Evolutionary conservation across 2,113 vertebrate species (phyloP).

Genomic region (Aldabrachelys gigantea): DNA sequence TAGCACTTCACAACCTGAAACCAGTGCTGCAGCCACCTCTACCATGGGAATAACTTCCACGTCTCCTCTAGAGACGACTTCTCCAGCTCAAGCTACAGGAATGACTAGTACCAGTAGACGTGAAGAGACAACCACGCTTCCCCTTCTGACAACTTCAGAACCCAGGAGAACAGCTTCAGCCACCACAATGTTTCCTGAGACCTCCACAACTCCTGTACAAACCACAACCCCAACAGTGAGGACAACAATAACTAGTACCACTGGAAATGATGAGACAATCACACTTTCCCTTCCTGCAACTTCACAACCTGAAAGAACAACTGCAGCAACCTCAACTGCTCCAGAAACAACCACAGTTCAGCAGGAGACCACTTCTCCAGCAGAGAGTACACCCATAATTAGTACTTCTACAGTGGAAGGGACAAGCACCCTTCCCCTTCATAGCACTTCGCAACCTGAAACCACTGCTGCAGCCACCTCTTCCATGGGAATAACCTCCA

Average conservation of each 20-base stretch:
- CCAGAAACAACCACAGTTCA: too few relatives aligned
- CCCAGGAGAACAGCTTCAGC: neutral
- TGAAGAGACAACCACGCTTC: neutral
- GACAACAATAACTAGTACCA: too few relatives aligned
- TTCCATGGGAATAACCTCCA: neutral
- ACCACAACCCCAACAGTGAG: neutral
- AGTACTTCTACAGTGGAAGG: too few relatives aligned
- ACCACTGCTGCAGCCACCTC: too few relatives aligned
- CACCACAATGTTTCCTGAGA: accelerated
- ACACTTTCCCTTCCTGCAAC: neutral
- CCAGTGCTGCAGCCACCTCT: too few relatives aligned
- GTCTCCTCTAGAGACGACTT: too few relatives aligned
- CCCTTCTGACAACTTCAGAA: too few relatives aligned
- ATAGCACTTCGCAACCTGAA: neutral
- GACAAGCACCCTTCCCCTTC: neutral
- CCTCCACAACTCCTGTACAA: neutral
- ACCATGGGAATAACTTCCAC: too few relatives aligned
- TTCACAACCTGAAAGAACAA: neutral
- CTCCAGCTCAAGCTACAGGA: too few relatives aligned
- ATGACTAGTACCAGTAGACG: too few relatives aligned
- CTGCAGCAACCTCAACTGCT: neutral
- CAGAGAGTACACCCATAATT: neutral
- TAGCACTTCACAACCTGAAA: neutral
- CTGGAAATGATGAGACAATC: too few relatives aligned
- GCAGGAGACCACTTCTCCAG: too few relatives aligned